These are phyloP conservation scores for Carollia perspicillata DNA, from an alignment of 2,113 vertebrate genomes.

Conservation along the genomic window DNA sequence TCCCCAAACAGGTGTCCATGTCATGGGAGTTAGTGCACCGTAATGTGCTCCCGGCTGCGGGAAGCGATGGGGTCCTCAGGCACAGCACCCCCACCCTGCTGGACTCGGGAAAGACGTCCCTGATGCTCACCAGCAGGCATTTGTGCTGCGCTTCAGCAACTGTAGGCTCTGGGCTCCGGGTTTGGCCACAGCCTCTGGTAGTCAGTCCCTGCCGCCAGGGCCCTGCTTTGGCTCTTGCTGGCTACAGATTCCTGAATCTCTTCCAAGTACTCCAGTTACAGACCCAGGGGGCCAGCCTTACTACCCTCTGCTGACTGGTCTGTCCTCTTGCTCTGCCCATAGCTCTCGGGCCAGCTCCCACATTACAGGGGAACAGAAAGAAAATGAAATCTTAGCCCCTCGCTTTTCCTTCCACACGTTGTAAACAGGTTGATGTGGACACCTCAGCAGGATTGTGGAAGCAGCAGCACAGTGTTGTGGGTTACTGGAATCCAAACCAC, in stretches of 20 bases:
- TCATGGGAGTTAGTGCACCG: background rate
- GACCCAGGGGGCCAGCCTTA: background rate
- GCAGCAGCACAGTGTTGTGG: background rate
- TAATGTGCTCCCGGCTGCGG: background rate
- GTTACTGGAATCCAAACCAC: background rate
- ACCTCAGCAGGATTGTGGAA: background rate
- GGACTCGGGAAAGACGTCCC: background rate
- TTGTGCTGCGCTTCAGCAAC: background rate
- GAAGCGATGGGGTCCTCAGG: background rate
- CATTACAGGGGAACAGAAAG: background rate
- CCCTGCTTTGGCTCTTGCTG: background rate
- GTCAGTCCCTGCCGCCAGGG: background rate
- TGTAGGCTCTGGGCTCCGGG: background rate
- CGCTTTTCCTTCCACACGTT: background rate
- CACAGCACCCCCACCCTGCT: background rate
- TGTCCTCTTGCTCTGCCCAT: background rate
- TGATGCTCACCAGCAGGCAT: no score
- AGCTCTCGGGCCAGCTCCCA: background rate
- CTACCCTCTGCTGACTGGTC: background rate
- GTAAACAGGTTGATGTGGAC: background rate
- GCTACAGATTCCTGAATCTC: background rate
- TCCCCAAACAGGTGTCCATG: background rate
- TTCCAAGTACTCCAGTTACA: background rate
- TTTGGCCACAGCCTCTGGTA: background rate
- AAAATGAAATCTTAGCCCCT: background rate